Percentiles rank a stretch among this genome's conserved stretches.
These are phyloP conservation scores for Takifugu rubripes DNA, from an alignment of 2,797 vertebrate species.

Conservation along the genomic window DNA sequence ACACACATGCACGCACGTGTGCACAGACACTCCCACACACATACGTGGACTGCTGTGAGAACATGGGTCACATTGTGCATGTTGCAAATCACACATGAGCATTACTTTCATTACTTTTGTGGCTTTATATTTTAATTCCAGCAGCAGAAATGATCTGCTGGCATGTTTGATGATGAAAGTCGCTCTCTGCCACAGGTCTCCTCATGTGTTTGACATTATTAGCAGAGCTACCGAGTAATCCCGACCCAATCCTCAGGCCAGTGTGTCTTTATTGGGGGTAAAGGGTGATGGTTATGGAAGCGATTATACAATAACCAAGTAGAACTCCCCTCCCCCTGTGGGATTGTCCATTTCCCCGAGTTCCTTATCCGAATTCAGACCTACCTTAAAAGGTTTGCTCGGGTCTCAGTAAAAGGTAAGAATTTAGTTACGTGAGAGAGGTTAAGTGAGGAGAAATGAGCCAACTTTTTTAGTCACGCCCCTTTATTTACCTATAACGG, in stretches of 20 bases:
- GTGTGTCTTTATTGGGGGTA: conserved; percentile 72
- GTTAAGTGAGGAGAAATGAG: conserved; percentile 5
- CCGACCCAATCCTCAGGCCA: conserved; percentile 69
- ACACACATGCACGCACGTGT: not conserved
- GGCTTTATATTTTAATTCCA: not conserved
- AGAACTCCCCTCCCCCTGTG: conserved; percentile 57
- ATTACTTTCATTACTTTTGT: conserved; percentile 23
- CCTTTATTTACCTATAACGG: conserved; percentile 11
- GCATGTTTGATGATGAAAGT: not conserved
- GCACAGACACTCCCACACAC: conserved; percentile 15
- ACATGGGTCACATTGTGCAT: conserved; percentile 15
- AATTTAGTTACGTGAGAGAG: conserved; percentile 28
- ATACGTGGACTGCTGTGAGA: conserved; percentile 13
- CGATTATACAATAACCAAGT: conserved; percentile 77
- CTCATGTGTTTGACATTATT: conserved; percentile 77
- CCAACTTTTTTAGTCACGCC: conserved; percentile 44
- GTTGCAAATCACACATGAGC: not conserved
- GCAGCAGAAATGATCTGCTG: not conserved
- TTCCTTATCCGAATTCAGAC: conserved; percentile 48
- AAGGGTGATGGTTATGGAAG: conserved; percentile 74
- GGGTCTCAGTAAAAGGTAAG: conserved; percentile 16
- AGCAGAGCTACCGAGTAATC: conserved; percentile 72
- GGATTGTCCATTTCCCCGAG: conserved; percentile 36
- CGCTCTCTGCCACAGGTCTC: conserved; percentile 41
- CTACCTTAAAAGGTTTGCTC: conserved; percentile 37